Base-by-base conservation (phyloP, 2,797 vertebrate species). In the Chromis chromis region DNA sequence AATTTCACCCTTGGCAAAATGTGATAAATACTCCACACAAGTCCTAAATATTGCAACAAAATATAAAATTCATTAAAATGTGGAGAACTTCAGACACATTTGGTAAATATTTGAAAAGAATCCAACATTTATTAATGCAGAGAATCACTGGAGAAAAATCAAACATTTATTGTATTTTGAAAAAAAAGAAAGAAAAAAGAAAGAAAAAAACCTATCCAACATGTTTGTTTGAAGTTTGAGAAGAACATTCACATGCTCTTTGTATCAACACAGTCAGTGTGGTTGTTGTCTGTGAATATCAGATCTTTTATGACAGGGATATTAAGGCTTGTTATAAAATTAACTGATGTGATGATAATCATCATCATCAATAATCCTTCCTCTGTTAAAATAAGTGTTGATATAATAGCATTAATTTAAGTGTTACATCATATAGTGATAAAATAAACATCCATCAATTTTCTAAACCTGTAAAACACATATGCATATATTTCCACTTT, bases 41-140 rank as follows among this genome's bases (percentile, higher is more conserved):
- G 28, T 40, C 19, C 31, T 58, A n/a, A 53, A 42, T 36, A 21
- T 21, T 56, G 28, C 25, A 64, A 42, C 25, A 19, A 48, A 44
- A 60, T 40, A 17, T 27, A 7, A 36, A 1, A 8, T 53, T 56
- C 10, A 46, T 49, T 28, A 58, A 57, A 50, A 36, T 36, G 27
- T 1, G 46, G 25, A 48, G 48, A 53, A 46, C 17, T 28, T 50
- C 17, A 14, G 14, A 67, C 4, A 25, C 9, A 13, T 28, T 25
- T 44, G 17, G 9, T 49, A 46, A 68, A 64, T 64, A 63, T 24
- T 59, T 9, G 16, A 79, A 5, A 39, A 0, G 7, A 28, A 36
- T 74, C 4, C 46, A 74, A 70, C 4, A 65, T 70, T 58, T 21
- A 50, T 48, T 46, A 36, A 53, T 22, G 8, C 9, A 19, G 6